phyloP scores from a whole-genome alignment of 2,888 invertebrate genomes.

The Patella pellucida region DNA sequence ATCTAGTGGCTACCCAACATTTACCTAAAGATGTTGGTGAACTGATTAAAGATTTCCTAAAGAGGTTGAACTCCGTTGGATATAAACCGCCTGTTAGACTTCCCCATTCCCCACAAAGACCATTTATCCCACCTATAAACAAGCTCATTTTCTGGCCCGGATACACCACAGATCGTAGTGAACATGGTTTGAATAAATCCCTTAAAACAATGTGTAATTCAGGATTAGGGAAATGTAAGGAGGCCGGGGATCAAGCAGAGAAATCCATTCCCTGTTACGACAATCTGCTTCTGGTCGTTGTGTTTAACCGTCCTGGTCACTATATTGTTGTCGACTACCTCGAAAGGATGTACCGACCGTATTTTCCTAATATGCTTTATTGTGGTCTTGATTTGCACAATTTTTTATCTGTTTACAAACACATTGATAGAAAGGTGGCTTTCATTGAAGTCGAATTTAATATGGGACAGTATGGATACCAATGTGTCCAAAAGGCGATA shows the following conservation, averaged over 20 bases:
- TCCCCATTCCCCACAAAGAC: neutral
- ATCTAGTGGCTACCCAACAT: neutral
- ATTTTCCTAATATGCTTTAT: constrained; percentile 18
- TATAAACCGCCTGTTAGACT: neutral
- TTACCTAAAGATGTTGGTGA: neutral
- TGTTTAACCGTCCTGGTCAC: neutral
- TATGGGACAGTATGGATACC: constrained; percentile 8
- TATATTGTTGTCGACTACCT: constrained; percentile 9
- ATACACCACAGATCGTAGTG: neutral
- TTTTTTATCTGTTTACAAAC: constrained; percentile 12
- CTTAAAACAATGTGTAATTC: neutral
- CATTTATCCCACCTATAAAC: neutral
- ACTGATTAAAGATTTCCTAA: neutral
- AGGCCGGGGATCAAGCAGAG: neutral
- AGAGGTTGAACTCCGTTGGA: neutral
- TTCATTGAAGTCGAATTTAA: constrained; percentile 13
- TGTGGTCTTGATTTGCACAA: constrained; percentile 13
- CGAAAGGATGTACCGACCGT: constrained; percentile 15
- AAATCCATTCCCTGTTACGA: neutral
- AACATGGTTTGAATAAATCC: neutral
- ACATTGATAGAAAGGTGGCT: neutral
- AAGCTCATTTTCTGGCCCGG: neutral
- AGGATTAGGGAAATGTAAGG: constrained; percentile 1
- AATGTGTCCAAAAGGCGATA: constrained; percentile 18
- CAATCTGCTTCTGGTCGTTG: neutral